phyloP scores from a whole-genome alignment of 2,797 vertebrate species.

The Rhyacichthys aspro region DNA sequence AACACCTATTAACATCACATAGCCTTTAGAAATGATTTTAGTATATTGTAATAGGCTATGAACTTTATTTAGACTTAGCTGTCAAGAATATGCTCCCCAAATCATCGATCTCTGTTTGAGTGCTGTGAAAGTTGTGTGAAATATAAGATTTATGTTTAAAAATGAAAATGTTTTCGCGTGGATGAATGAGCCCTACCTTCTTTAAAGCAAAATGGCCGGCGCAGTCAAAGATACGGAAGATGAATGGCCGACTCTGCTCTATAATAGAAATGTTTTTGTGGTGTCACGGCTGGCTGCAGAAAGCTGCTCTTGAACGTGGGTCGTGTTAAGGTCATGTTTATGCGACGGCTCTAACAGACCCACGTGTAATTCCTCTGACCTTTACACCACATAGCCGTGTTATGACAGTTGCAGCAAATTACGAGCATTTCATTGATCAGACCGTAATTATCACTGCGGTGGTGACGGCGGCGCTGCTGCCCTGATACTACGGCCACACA shows the following conservation, averaged over 20 bases:
- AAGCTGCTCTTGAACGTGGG: background rate
- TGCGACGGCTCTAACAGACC: background rate
- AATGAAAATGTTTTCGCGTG: no score
- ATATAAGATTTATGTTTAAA: no score
- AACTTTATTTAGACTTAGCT: no score
- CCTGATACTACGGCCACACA: constrained; percentile 14
- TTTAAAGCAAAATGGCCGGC: background rate
- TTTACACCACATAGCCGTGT: background rate
- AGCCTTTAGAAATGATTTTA: no score
- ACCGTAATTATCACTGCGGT: constrained; percentile 18
- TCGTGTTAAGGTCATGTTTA: constrained; percentile 1
- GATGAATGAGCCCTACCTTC: background rate
- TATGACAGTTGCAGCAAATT: no score
- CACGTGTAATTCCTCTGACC: background rate
- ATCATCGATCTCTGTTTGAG: no score
- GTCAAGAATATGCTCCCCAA: no score
- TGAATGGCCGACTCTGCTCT: background rate
- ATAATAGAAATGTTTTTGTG: constrained; percentile 3
- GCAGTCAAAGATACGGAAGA: constrained; percentile 1
- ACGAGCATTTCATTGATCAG: constrained; percentile 11
- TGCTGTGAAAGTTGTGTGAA: no score
- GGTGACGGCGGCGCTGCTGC: background rate
- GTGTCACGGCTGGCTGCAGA: background rate
- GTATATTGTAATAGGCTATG: no score
- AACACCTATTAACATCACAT: no score